Evolutionary conservation across 2,888 invertebrate species (phyloP), one percentile per base, ranked within the genome.

Genomic region (Leptinotarsa haldemani): DNA sequence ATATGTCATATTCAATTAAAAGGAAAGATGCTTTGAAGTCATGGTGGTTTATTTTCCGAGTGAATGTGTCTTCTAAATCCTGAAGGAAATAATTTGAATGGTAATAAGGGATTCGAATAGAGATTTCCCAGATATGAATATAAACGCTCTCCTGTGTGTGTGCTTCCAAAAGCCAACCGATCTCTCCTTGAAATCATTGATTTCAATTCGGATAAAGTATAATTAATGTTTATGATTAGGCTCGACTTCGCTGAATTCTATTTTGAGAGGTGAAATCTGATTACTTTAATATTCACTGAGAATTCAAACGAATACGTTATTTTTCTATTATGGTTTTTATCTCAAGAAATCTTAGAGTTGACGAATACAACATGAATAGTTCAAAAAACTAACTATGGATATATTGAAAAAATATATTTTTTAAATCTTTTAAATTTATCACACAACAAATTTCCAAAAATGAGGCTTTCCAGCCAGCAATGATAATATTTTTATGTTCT

Each of bases 1-100:
- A 77, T 77, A 77, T 71, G 77, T 74, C 71, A 76, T 74, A 78
- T 78, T 78, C 78, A 78, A 78, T 78, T 78, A 76, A 76, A 78
- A 78, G 76, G 78, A 78, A 78, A 74, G 70, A 74, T 65, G 74
- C 76, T 76, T 78, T 78, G 78, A 76, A 73, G 76, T 76, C 71
- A 69, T 65, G 74, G 74, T 69, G 76, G 78, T 74, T 78, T 76
- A 78, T 78, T 78, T 78, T 76, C 74, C 78, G 75, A 74, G 70
- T 77, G 78, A 77, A 78, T 78, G 70, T 73, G 66, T 70, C 66
- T 70, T 65, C 58, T 73, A 40, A 73, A 70, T 61, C 61, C 61
- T 25, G 61, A 61, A 61, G 61, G 61, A 61, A 61, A 61, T 67
- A 69, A 77, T 77, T 76, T 78, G 76, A 78, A 78, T 76, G 78